Evolutionary conservation across 2,888 invertebrate species (phyloP), one percentile per base, ranked within the genome.

Genomic region (Adineta ricciae): DNA sequence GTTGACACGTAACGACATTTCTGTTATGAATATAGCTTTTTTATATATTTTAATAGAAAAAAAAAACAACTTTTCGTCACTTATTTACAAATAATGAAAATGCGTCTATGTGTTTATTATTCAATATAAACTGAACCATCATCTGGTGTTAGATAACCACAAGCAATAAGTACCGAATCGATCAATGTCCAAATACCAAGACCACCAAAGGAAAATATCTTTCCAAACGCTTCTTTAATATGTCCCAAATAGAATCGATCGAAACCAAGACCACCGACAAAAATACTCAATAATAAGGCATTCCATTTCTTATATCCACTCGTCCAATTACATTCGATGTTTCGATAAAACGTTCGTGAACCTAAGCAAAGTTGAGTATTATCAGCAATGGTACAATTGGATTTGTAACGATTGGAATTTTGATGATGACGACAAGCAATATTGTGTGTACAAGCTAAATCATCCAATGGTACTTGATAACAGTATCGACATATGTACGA

Each of bases 131-230:
- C 92, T 64, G 97, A 97, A 36, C 97, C 97, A 93, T 99, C 98
- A 84, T 96, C 96, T 41, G 99, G 98, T 4, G 97, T 96, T 52
- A 99, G 92, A 91, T 99, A 99, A 89, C 97, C 96, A 88, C 96
- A 93, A 49, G 96, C 96, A 90, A 99, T 97, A 27, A 99, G 92
- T 87, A 98, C 93, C 73, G 98, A 97, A 92, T 99, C 99, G 78
- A 99, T 95, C 83, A 99, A 92, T 0, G 98, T 99, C 99, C 99
- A 99, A 0, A 99, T 96, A 83, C 99, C 98, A 11, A 99, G 92
- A 9, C 99, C 99, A 83, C 99, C 99, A 91, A 99, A 99, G 91
- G 97, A 98, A 89, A 99, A 99, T 41, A 99, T 92, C 91, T 99
- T 99, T 19, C 99, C 99, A 87, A 99, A 96, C 11, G 97, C 99